Evolutionary conservation across 2,888 invertebrate genomes (phyloP), one percentile per base, ranked within the genome.

Genomic region (Ornithoptera priamus): DNA sequence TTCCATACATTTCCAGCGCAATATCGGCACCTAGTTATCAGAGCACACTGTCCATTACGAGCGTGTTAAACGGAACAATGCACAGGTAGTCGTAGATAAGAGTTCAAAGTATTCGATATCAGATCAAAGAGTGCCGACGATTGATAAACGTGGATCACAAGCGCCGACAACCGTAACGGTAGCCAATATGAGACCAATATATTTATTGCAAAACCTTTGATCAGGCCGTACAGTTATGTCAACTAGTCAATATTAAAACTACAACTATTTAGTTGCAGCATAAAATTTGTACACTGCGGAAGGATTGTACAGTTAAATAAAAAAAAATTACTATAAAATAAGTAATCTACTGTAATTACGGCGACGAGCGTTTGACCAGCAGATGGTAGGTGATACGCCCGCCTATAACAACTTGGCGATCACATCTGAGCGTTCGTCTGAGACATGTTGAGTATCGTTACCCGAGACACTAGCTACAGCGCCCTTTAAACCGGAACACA

Each of bases 61-160:
- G 76, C 78, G 58, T 67, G 70, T 74, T 73, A 72, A 77, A 80
- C 77, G 78, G 77, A 83, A 87, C 85, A 86, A 87, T 86, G 79
- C 82, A 81, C 86, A 86, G 86, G 87, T 88, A 86, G 86, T 85
- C 83, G 76, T 75, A 78, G 83, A 84, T 84, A 86, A 81, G 79
- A 81, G 80, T 81, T 79, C 79, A 81, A 85, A 85, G 84, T 84
- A 81, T 80, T 77, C 78, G 86, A 88, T 87, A 87, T 81, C 77
- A 76, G 80, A 83, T 87, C 82, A 87, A 86, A 85, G 81, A 73
- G 75, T 58, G 73, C 87, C 87, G 87, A 73, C 81, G 36, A 62
- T 63, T 80, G 86, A 85, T 86, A 87, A 83, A 74, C 74, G 73
- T 68, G 82, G 83, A 85, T 86, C 84, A 80, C 75, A 85, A 81